Conservation (phyloP, 2,888 invertebrate species). For the Oscheius sp. region DNA sequence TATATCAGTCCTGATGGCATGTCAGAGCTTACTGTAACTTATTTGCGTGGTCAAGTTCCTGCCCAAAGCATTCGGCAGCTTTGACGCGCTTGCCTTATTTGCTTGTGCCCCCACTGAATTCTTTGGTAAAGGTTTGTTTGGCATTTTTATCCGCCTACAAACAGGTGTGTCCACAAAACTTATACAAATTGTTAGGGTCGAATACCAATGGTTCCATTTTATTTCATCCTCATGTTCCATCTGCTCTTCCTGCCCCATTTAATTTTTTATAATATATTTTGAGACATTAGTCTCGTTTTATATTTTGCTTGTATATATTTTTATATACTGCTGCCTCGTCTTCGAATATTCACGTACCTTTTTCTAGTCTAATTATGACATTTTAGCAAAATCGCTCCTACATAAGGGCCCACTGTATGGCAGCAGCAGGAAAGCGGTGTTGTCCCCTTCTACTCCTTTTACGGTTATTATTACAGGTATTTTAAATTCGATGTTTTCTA, state of each 20-base stretch:
- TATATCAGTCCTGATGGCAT: neutral
- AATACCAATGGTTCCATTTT: neutral
- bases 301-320: neutral
- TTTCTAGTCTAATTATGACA: neutral
- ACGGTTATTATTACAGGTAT: slow-evolving; percentile 21
- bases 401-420: slow-evolving; percentile 3
- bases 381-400: neutral
- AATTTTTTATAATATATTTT: neutral
- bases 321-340: neutral
- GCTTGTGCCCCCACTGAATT: neutral
- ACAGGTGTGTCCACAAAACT: slow-evolving; percentile 10
- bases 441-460: slow-evolving; percentile 32
- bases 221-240: neutral
- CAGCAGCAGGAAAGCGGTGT: slow-evolving; percentile 23
- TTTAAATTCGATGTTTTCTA: neutral
- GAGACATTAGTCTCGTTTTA: neutral
- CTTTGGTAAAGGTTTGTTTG: neutral
- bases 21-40: no score
- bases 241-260: neutral
- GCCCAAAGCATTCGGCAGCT: neutral
- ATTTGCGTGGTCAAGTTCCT: neutral
- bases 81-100: neutral
- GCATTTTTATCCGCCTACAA: slow-evolving; percentile 15
- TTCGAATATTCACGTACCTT: neutral
- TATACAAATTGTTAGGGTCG: neutral